Conservation (phyloP, 2,113 vertebrate species). For the Syrmaticus mikado region DNA sequence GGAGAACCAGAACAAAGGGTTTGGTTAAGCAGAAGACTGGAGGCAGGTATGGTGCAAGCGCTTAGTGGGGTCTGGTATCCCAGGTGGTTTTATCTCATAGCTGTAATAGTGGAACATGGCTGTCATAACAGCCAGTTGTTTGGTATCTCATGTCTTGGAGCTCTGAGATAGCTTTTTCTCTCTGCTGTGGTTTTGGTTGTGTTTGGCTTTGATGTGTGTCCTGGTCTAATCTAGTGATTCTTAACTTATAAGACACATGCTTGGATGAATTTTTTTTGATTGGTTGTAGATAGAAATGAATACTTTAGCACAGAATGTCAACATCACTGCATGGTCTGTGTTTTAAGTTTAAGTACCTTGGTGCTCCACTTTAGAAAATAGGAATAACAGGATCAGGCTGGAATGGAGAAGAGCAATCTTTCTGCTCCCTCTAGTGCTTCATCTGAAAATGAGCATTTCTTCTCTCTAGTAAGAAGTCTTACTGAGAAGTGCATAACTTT, state of each 20-base stretch:
- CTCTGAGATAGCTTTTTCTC: neutral
- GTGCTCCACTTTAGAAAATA: accelerated
- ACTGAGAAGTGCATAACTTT: accelerated
- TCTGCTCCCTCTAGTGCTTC: conserved; percentile 39
- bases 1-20: neutral
- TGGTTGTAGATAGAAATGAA: neutral
- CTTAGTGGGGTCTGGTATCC: accelerated
- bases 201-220: neutral
- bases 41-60: neutral
- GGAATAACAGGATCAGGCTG: accelerated
- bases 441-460: accelerated
- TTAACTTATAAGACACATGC: neutral
- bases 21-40: neutral
- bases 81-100: neutral
- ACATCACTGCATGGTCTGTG: neutral
- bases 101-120: accelerated
- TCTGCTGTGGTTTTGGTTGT: neutral
- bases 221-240: neutral
- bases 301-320: neutral
- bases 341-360: neutral
- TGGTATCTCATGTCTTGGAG: accelerated
- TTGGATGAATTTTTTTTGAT: neutral
- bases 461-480: neutral
- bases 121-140: neutral
- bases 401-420: neutral